Percentiles rank a stretch among this genome's conserved stretches.
Evolutionary conservation across 1,140 invertebrate species (phyloP).

Genomic region (Drosophila obscura): DNA sequence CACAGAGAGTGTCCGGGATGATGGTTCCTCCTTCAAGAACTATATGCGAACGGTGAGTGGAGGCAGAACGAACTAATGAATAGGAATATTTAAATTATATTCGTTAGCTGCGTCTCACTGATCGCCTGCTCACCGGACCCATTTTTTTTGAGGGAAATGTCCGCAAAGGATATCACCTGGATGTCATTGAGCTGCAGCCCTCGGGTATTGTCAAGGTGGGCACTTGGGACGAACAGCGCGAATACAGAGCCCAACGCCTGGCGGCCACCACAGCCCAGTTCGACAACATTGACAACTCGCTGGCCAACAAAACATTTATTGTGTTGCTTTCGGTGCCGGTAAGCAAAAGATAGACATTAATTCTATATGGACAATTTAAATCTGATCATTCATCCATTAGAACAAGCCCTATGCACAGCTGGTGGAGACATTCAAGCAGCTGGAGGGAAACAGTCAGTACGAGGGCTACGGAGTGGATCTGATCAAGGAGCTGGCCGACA

Average conservation of each 20-base stretch:
- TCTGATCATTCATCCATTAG: constrained; percentile 81
- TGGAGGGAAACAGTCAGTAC: constrained; percentile 92
- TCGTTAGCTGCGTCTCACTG: constrained; percentile 62
- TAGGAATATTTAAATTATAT: constrained; percentile 69
- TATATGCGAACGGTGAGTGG: constrained; percentile 87
- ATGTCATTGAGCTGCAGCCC: constrained; percentile 90
- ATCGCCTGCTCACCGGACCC: constrained; percentile 89
- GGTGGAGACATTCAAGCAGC: constrained; percentile 88
- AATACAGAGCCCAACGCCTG: constrained; percentile 61
- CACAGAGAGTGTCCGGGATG: constrained; percentile 72
- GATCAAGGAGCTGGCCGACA: constrained; percentile 89
- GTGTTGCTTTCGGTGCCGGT: constrained; percentile 87
- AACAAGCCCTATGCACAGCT: constrained; percentile 93
- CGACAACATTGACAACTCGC: constrained; percentile 84
- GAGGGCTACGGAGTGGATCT: constrained; percentile 93
- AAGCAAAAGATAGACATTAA: not conserved
- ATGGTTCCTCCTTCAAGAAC: constrained; percentile 92
- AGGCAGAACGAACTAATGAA: not conserved
- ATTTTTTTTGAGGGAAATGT: constrained; percentile 94
- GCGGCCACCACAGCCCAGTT: constrained; percentile 55
- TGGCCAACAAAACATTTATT: constrained; percentile 92
- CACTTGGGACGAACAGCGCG: constrained; percentile 87
- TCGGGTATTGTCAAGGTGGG: constrained; percentile 89
- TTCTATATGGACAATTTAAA: not conserved
- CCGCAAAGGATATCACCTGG: constrained; percentile 91